Evolutionary conservation across 2,797 vertebrate genomes (phyloP).

Genomic region (Cossypha dichroa): DNA sequence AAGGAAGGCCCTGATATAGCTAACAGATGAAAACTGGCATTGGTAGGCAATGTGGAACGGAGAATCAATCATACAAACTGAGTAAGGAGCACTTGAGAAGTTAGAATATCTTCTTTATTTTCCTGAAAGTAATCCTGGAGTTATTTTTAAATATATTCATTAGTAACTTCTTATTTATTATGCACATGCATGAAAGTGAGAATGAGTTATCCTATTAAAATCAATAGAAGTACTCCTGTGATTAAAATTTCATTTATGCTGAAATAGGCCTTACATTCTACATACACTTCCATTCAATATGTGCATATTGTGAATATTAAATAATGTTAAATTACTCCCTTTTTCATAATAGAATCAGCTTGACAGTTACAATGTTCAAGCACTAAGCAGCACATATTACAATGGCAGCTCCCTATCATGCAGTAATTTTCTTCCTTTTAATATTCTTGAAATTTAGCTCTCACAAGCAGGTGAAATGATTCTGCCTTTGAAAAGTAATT

Average conservation of each 20-base stretch:
- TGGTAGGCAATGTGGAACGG: not conserved
- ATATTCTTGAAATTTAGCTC: slow-evolving; percentile 41
- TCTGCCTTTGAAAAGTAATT: slow-evolving; percentile 17
- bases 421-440: slow-evolving; percentile 52
- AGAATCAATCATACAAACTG: not conserved
- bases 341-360: slow-evolving; percentile 50
- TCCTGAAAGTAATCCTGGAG: not conserved
- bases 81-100: not conserved
- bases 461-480: slow-evolving; percentile 20
- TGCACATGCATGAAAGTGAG: slow-evolving; percentile 2
- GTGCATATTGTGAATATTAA: slow-evolving; percentile 67
- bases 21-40: not conserved
- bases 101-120: not conserved
- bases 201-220: slow-evolving; percentile 26
- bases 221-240: not conserved
- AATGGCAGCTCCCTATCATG: slow-evolving; percentile 37
- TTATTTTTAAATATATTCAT: not conserved
- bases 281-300: slow-evolving; percentile 45
- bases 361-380: slow-evolving; percentile 41
- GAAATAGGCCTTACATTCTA: slow-evolving; percentile 18
- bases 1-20: not conserved
- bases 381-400: slow-evolving; percentile 7
- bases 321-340: slow-evolving; percentile 52
- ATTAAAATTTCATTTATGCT: slow-evolving; percentile 49
- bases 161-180: slow-evolving; percentile 20